Base-by-base conservation (phyloP, 2,888 invertebrate genomes). In the Mythimna pallens region DNA sequence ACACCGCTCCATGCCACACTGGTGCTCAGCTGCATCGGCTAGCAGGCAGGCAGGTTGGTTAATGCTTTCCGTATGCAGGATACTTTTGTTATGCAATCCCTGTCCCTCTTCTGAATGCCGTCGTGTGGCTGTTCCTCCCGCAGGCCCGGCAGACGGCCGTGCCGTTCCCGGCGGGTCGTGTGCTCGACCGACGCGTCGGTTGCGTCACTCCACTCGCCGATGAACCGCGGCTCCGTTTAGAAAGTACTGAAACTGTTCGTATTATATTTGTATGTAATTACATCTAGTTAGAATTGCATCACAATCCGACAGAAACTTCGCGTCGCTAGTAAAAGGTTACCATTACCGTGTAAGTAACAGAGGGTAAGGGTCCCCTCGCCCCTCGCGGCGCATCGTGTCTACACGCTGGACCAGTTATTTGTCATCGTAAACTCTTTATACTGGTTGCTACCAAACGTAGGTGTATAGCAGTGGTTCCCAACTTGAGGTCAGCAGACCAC, bases 221-320 rank as follows among this genome's bases (percentile, higher is more conserved):
- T 85, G 72, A 76, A 63, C 76, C 72, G 72, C 65, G 54, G 68
- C 72, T 76, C 74, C 55, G 66, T 72, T 85, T 86, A 86, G 85
- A 85, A 85, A 85, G 85, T 86, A 65, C 82, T 80, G 63, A 73
- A 75, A 70, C 73, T 70, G 59, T 66, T 61, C 71, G 22, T 76
- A 76, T 73, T 75, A 75, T 76, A 76, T 79, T 83, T 75, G 77
- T 78, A 72, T 81, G 75, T 77, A 78, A 84, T 78, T 70, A 69
- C 68, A 75, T 62, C 65, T 65, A 73, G 52, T 71, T 25, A 43
- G 36, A n/a, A 66, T 86, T 86, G 70, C 86, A 78, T 75, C 74
- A 84, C 76, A 22, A 50, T 40, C 30, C 59, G 22, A 50, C 63
- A 67, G 22, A 40, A n/a, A 70, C 36, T 43, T 58, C 22, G n/a